Conservation (phyloP, 2,797 vertebrate species). For the Dicrostonyx torquatus region DNA sequence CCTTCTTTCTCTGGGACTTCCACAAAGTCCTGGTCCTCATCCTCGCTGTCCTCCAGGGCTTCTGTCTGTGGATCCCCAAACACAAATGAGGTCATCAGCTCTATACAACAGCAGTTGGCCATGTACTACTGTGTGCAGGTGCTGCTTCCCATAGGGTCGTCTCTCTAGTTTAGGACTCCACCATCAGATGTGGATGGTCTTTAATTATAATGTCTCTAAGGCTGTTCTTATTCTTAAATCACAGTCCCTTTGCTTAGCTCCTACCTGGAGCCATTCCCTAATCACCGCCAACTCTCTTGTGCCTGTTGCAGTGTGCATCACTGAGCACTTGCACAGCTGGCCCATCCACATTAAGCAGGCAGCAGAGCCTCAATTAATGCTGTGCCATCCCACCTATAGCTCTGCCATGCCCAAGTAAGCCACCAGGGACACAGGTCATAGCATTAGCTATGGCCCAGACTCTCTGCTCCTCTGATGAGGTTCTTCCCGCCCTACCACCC, state of each 20-base stretch:
- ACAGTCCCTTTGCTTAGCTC: not conserved
- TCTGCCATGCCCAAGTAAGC: not conserved
- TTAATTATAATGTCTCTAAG: constrained; percentile 42
- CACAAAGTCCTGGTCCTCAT: constrained; percentile 91
- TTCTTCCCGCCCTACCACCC: not conserved
- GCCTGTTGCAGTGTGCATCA: not conserved
- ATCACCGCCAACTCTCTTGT: not conserved
- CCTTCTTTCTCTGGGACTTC: constrained; percentile 97
- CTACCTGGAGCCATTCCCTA: not conserved
- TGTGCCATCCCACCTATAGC: not conserved
- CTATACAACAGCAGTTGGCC: not conserved
- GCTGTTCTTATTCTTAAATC: constrained; percentile 49
- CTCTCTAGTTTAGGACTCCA: not conserved
- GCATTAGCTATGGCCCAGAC: not conserved
- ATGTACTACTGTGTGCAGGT: not conserved
- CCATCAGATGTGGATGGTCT: not conserved
- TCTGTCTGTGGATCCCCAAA: constrained; percentile 83
- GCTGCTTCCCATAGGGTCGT: not conserved
- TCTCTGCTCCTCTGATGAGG: not conserved
- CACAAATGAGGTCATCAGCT: not conserved
- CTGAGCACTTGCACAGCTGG: not conserved
- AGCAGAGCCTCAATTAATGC: not conserved
- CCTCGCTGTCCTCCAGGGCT: constrained; percentile 76
- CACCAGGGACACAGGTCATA: not conserved
- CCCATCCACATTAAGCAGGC: not conserved